Percentiles rank a stretch among this genome's conserved stretches.
These are phyloP conservation scores for Cyaniris semiargus DNA, from an alignment of 2,888 invertebrate species.

Conservation along the genomic window DNA sequence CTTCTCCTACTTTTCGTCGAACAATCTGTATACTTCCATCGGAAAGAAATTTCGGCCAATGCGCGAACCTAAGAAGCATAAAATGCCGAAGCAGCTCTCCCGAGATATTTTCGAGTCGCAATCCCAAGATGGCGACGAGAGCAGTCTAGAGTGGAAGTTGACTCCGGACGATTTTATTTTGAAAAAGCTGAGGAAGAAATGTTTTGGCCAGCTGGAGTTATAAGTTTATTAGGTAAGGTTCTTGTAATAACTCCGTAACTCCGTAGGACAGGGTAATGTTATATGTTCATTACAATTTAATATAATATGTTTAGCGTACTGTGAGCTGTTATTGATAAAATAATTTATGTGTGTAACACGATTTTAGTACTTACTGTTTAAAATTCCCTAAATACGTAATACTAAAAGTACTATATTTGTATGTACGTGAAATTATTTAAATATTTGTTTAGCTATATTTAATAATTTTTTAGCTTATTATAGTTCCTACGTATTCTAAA, in stretches of 20 bases:
- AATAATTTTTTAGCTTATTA: neutral
- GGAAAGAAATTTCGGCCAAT: slow-evolving; percentile 58
- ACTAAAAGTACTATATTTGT: slow-evolving; percentile 29
- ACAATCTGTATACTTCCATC: slow-evolving; percentile 49
- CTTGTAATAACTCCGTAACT: slow-evolving; percentile 46
- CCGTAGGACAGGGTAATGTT: slow-evolving; percentile 69
- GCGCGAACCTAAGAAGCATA: slow-evolving; percentile 42
- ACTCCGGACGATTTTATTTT: slow-evolving; percentile 65
- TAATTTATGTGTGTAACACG: slow-evolving; percentile 23
- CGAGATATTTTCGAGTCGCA: slow-evolving; percentile 69
- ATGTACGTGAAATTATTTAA: neutral
- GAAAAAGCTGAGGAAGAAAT: slow-evolving; percentile 61
- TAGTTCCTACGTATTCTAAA: slow-evolving; percentile 16
- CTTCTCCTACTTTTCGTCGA: slow-evolving; percentile 66
- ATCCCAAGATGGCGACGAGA: slow-evolving; percentile 60
- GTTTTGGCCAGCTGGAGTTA: slow-evolving; percentile 63
- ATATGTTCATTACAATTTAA: slow-evolving; percentile 30
- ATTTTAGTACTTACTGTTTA: slow-evolving; percentile 3
- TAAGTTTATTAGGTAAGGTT: slow-evolving; percentile 48
- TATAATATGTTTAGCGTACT: slow-evolving; percentile 8
- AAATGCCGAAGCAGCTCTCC: slow-evolving; percentile 55
- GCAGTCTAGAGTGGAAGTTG: slow-evolving; percentile 58
- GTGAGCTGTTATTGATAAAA: slow-evolving; percentile 9
- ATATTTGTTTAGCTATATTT: neutral
- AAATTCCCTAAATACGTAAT: slow-evolving; percentile 10